Evolutionary conservation across 2,113 vertebrate genomes (phyloP).

Genomic region (Nicator chloris): DNA sequence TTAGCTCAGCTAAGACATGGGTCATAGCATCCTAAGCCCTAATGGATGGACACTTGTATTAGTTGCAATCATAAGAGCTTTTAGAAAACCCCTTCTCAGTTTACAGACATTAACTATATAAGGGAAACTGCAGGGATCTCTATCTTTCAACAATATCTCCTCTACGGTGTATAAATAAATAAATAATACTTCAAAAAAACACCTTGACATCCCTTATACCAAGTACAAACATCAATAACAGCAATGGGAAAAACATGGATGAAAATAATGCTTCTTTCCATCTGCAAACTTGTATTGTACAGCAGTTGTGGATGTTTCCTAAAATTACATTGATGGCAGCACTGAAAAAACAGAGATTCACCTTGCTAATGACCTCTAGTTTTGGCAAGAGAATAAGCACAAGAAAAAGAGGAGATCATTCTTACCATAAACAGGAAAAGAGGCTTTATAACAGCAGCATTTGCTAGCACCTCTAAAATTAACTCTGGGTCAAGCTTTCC

Average conservation of each 20-base stretch:
- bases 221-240: not conserved
- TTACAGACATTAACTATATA: not conserved
- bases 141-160: not conserved
- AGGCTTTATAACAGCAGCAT: not conserved
- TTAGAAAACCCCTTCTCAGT: not conserved
- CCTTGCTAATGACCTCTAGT: constrained; percentile 27
- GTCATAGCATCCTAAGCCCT: not conserved
- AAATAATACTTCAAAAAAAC: not conserved
- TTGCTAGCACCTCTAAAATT: constrained; percentile 53
- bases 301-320: not conserved
- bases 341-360: constrained; percentile 11
- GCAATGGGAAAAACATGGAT: not conserved
- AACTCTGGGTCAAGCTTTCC: constrained; percentile 26
- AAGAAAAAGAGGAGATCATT: not conserved
- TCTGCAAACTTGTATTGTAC: not conserved
- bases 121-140: not conserved
- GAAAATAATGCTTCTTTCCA: not conserved
- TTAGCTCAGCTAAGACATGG: not conserved
- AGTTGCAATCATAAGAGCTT: not conserved
- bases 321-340: not conserved
- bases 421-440: constrained; percentile 52
- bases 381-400: not conserved
- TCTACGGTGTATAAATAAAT: not conserved
- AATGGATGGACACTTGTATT: not conserved
- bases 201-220: not conserved